These are phyloP conservation scores for Athripsodes cinereus DNA, from an alignment of 2,888 invertebrate genomes.

Conservation along the genomic window DNA sequence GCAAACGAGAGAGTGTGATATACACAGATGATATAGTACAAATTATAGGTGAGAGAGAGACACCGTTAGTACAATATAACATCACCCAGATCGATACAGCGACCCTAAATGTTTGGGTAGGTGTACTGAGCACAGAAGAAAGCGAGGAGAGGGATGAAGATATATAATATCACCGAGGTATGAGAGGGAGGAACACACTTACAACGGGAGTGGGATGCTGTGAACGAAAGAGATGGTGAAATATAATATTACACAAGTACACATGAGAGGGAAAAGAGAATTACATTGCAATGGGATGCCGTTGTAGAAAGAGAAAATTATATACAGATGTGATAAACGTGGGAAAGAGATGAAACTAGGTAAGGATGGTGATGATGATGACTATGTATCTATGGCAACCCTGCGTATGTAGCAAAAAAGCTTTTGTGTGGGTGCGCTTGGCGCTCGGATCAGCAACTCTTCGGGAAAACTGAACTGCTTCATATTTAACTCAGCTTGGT, in stretches of 20 bases:
- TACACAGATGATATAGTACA: background rate
- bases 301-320: background rate
- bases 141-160: background rate
- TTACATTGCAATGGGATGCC: background rate
- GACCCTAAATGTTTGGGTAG: background rate
- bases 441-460: constrained; percentile 1
- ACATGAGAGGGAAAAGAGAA: background rate
- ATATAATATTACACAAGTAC: background rate
- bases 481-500: too few relatives aligned
- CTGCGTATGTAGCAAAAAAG: constrained; percentile 19
- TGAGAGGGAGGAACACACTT: constrained; percentile 14
- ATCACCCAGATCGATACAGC: constrained; percentile 22
- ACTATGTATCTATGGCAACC: constrained; percentile 35
- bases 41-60: background rate
- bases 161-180: constrained; percentile 11
- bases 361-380: background rate
- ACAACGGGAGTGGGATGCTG: constrained; percentile 10
- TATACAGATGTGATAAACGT: background rate
- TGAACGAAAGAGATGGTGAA: background rate
- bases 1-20: background rate
- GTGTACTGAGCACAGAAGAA: background rate
- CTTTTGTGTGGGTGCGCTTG: constrained; percentile 17
- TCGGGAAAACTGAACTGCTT: too few relatives aligned
- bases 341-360: background rate
- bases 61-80: constrained; percentile 1